Evolutionary conservation across 2,113 vertebrate species (phyloP), one percentile per base, ranked within the genome.

Genomic region (Rhinolophus sinicus): DNA sequence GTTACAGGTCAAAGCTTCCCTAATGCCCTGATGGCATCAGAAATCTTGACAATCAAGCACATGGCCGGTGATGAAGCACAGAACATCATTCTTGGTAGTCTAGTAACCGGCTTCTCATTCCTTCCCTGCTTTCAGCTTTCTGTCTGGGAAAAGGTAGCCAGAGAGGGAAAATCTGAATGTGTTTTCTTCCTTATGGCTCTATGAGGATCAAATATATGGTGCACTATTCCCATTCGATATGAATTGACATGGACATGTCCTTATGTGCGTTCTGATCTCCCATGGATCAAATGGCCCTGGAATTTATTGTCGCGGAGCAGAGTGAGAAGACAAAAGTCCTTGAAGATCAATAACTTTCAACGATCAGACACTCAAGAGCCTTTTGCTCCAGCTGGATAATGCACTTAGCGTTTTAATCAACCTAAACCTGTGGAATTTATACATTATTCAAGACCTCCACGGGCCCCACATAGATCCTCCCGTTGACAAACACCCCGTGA

Each of bases 401-500:
- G 88, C 73, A 94, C 95, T 98, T 97, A 83, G 95, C 97, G 97
- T 97, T 97, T 96, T 98, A 98, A 95, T 95, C 73, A 91, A 92
- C 72, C 95, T 98, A 97, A 98, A 98, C 69, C 40, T 98, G 93
- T 97, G 95, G 92, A 90, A 97, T 97, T 95, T 96, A 98, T 98
- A 94, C 96, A 98, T 98, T 98, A 98, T 98, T 98, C 97, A 98
- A 97, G 95, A 93, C 54, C 21, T 97, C 64, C 64, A 4, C 0
- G 2, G 91, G 97, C 92, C 95, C 86, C 96, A 96, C 87, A 54
- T 72, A 93, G 96, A 97, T 92, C 80, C 95, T 98, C 90, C 78
- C 97, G 91, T 96, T 98, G 97, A 97, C 98, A 98, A 98, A 98
- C 78, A 97, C 58, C 78, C 81, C 28, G 69, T 96, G 95, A 84